Base-by-base conservation (phyloP, 2,888 invertebrate species). In the Aporophyla nigra region DNA sequence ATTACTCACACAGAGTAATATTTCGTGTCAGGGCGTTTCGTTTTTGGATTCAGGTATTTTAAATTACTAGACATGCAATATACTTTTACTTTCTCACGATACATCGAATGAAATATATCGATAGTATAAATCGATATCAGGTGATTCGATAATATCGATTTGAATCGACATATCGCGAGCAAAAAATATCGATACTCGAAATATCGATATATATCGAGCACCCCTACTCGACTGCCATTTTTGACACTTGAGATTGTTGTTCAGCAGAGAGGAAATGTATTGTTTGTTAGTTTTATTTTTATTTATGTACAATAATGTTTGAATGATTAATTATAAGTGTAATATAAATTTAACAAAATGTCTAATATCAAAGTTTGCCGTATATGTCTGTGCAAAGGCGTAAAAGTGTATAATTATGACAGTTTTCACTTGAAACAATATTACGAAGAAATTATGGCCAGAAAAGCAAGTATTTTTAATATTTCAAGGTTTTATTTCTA, bases 391-490 rank as follows among this genome's bases (percentile, higher is more conserved):
- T 86, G 90, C 61, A 93, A 92, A 14, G 92, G 92, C 65, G 89
- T 91, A 9, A 95, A 93, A 90, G 82, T 93, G 72, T 95, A 91
- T 80, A 89, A 90, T 71, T 91, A 89, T 66, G 87, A 93, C 86
- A 90, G 86, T 80, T 93, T 88, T 85, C 90, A 93, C 69, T 87
- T 95, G 6, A 93, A 93, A 87, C 89, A 89, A 4, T 93, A 92
- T 87, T 95, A 95, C 81, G 95, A 95, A 90, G 94, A 95, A 91
- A 89, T 95, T 75, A 90, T 93, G 89, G 90, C 91, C 10, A 81
- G 89, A 79, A 93, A 92, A 86, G 95, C 92, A 87, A 93, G 92
- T 92, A 80, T 40, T 71, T 63, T 9, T 12, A 16, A 14, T 51
- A 40, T 54, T 14, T 51, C 12, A 4, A 14, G 3, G 0, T 16